Evolutionary conservation across 1,140 invertebrate genomes (phyloP), one percentile per base, ranked within the genome.

Genomic region (Drosophila bocqueti): DNA sequence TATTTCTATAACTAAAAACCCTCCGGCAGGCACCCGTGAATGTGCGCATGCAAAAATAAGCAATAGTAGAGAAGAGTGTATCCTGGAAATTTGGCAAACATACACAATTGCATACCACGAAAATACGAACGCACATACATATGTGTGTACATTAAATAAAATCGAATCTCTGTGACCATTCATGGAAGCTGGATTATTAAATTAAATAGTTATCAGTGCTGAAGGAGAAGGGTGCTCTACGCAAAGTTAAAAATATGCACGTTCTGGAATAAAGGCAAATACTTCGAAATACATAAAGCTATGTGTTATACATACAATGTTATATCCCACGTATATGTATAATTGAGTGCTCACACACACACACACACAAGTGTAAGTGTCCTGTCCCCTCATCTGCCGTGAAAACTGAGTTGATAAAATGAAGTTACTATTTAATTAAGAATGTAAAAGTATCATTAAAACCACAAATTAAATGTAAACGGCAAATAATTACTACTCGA

Each of bases 261-360:
- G n/a, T 34, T 21, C 24, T 40, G 34, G 34, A 7, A 26, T 34
- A 46, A 40, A 72, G 5, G 29, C 36, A 50, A 61, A 40, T 43
- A 36, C 36, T 71, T 40, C 31, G 71, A 71, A 72, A 73, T 73
- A 76, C 55, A 76, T 66, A 52, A 55, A 67, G 64, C 52, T 76
- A 76, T 76, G 54, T 76, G 54, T 57, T 59, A 62, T 58, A 80
- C 47, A 59, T 67, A 78, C 50, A 72, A 66, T 66, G 62, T 57
- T 58, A 59, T 55, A 73, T 73, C 55, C 43, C 57, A 34, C 59
- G 54, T 58, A 69, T 40, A 79, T 72, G 59, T 79, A 73, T 71
- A 71, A 71, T 58, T 47, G 65, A 71, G 67, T 68, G 64, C 21
- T 59, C 34, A n/a, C 57, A 40, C 68, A 34, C 36, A 36, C 50